Evolutionary conservation across 2,113 vertebrate genomes (phyloP).

Genomic region (Petaurus breviceps): DNA sequence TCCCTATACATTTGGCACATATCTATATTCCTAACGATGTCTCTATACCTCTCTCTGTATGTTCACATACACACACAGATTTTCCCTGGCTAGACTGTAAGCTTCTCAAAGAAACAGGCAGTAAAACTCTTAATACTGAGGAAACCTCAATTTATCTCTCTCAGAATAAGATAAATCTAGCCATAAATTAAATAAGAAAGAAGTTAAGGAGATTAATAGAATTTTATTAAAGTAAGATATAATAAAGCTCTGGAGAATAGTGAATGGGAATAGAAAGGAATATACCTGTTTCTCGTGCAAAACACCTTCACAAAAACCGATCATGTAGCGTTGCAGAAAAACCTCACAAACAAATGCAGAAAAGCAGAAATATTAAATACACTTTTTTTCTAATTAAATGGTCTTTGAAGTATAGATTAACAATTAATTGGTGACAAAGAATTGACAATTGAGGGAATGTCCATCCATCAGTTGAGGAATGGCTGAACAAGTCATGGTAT

Average conservation of each 20-base stretch:
- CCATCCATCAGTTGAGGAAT: no score
- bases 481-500: no score
- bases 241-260: neutral
- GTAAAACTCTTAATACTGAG: neutral
- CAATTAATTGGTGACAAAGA: neutral
- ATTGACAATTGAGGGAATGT: no score
- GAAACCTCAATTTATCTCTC: neutral
- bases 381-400: neutral
- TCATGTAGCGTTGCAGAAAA: neutral
- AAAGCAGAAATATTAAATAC: neutral
- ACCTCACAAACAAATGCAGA: neutral
- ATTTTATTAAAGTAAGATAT: neutral
- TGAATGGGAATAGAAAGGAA: neutral
- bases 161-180: neutral
- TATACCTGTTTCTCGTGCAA: neutral
- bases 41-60: neutral
- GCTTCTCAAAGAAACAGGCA: neutral
- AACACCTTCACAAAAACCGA: neutral
- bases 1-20: neutral
- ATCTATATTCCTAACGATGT: neutral
- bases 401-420: neutral
- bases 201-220: neutral
- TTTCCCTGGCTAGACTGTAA: neutral
- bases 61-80: neutral
- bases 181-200: neutral